A percentile compares a stretch with the other conserved stretches of the same genome.
Conservation (phyloP, 2,888 invertebrate species). For the Steinernema scapterisci region DNA sequence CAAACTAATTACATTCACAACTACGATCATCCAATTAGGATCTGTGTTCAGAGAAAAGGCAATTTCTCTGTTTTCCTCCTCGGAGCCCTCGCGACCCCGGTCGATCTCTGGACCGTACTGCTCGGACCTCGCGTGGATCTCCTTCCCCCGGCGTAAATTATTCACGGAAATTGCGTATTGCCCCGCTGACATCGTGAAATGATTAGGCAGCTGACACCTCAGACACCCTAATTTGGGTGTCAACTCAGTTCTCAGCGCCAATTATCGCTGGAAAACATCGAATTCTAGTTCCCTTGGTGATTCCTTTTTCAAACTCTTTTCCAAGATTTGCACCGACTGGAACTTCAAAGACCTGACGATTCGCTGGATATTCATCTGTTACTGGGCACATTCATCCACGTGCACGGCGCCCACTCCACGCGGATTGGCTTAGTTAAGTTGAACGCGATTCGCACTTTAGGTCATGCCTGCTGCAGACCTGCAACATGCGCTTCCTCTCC, state of each 20-base stretch:
- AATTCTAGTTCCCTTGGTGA: no score
- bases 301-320: no score
- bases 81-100: neutral
- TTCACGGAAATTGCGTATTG: neutral
- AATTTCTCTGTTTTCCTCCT: conserved; percentile 25
- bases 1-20: conserved; percentile 27
- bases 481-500: neutral
- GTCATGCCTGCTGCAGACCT: conserved; percentile 1
- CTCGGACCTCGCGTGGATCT: neutral
- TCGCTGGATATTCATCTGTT: no score
- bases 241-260: no score
- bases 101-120: conserved; percentile 9
- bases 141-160: no score
- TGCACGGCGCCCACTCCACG: conserved; percentile 6
- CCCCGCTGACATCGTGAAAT: neutral
- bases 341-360: no score
- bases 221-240: neutral
- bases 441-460: conserved; percentile 15
- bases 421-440: conserved; percentile 20
- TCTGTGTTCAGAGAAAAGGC: conserved; percentile 15
- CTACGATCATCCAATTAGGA: conserved; percentile 27
- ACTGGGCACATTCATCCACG: neutral
- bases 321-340: no score
- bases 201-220: neutral
- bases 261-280: no score